Evolutionary conservation across 1,140 invertebrate genomes (phyloP).

Genomic region (Lepidotrigona ventralis): DNA sequence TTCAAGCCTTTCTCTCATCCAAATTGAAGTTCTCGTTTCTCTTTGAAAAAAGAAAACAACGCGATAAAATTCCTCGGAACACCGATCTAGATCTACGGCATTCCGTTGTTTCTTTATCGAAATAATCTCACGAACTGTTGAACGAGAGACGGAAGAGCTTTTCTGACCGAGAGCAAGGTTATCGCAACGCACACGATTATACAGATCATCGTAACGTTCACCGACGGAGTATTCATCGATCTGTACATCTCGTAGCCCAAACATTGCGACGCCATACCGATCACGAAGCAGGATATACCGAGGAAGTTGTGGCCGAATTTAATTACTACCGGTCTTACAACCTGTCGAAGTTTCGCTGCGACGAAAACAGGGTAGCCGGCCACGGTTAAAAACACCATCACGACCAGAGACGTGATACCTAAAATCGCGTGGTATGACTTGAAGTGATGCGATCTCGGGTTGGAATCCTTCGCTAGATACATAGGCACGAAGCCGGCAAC

Average conservation of each 20-base stretch:
- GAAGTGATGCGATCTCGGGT: conserved; percentile 64
- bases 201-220: conserved; percentile 2
- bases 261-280: conserved; percentile 69
- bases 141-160: conserved; percentile 57
- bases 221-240: conserved; percentile 32
- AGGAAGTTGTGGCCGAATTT: conserved; percentile 73
- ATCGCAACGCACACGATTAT: conserved; percentile 60
- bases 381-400: conserved; percentile 54
- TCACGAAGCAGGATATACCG: conserved; percentile 66
- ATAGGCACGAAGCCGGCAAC: conserved; percentile 63
- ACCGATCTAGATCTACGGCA: neutral
- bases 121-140: conserved; percentile 40
- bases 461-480: conserved; percentile 31
- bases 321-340: conserved; percentile 62
- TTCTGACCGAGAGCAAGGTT: conserved; percentile 57
- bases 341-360: conserved; percentile 60
- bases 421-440: conserved; percentile 61
- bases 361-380: conserved; percentile 66
- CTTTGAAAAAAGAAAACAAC: too few species aligned
- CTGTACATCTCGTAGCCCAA: conserved; percentile 62
- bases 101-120: neutral
- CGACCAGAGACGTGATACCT: conserved; percentile 64
- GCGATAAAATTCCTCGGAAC: neutral
- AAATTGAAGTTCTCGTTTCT: neutral
- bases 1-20: fast-evolving